A percentile compares a stretch with the other conserved stretches of the same genome.
Evolutionary conservation across 2,797 vertebrate species (phyloP).

Genomic region (Xyrichtys novacula): DNA sequence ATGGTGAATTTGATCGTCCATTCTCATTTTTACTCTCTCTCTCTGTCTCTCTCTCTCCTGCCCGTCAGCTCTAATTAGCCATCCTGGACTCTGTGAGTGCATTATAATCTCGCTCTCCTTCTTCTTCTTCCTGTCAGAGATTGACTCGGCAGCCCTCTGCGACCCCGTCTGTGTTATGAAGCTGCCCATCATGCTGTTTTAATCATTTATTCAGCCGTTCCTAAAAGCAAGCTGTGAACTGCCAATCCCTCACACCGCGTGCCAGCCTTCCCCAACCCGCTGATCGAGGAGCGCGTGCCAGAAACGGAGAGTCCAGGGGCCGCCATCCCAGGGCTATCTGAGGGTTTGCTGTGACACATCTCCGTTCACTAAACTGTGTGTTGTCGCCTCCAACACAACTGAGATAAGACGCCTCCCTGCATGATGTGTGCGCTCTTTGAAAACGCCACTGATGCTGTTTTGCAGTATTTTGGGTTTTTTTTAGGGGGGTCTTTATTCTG

Average conservation of each 20-base stretch:
- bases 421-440: constrained; percentile 11
- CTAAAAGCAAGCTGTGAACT: constrained; percentile 69
- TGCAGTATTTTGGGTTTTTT: constrained; percentile 12
- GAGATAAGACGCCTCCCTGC: constrained; percentile 41
- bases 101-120: neutral
- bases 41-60: constrained; percentile 58
- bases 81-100: constrained; percentile 10
- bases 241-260: constrained; percentile 67
- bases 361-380: constrained; percentile 48
- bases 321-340: constrained; percentile 48
- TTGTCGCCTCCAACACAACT: constrained; percentile 22
- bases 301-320: constrained; percentile 52
- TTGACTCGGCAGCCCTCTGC: constrained; percentile 50
- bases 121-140: constrained; percentile 46
- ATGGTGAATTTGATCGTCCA: constrained; percentile 63
- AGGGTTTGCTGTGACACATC: constrained; percentile 56
- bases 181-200: constrained; percentile 74
- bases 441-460: neutral
- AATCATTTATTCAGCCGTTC: constrained; percentile 68
- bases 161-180: constrained; percentile 68
- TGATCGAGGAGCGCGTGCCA: constrained; percentile 67
- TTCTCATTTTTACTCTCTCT: constrained; percentile 69
- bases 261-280: constrained; percentile 54
- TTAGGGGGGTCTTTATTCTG: too few species aligned
- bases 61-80: constrained; percentile 72